Evolutionary conservation across 2,113 vertebrate genomes (phyloP).

Genomic region (Dicrurus megarhynchus): DNA sequence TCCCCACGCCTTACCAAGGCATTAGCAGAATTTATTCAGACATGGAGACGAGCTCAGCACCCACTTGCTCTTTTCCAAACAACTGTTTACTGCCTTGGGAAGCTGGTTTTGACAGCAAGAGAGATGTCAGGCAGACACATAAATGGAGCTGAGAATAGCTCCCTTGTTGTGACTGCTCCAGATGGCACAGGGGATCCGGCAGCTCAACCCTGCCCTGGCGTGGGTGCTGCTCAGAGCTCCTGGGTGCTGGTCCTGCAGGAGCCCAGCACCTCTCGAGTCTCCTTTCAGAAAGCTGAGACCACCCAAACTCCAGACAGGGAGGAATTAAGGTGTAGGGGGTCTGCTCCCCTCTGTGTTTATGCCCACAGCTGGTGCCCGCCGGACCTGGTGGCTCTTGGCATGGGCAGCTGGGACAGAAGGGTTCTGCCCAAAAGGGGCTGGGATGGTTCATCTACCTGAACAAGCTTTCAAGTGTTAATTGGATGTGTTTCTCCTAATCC

Average conservation of each 20-base stretch:
- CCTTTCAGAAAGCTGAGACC: not conserved
- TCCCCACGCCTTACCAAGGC: not conserved
- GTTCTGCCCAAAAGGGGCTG: not conserved
- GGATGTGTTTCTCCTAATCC: not conserved
- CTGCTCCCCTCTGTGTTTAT: not conserved
- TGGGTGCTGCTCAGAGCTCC: fast-evolving
- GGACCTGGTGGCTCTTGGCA: not conserved
- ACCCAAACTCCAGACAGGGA: not conserved
- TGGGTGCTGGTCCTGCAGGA: not conserved
- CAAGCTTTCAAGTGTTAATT: conserved; percentile 12
- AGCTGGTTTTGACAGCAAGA: conserved; percentile 34
- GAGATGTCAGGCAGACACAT: conserved; percentile 1
- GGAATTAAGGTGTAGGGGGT: not conserved
- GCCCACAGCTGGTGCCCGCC: fast-evolving
- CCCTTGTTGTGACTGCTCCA: not conserved
- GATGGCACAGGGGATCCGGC: not conserved
- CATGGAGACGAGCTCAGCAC: not conserved
- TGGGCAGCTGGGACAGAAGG: not conserved
- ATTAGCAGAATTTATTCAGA: conserved; percentile 6
- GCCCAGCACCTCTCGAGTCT: not conserved
- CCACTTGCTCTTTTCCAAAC: conserved; percentile 52
- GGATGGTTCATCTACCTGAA: not conserved
- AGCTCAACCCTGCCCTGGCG: not conserved
- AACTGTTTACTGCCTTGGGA: conserved; percentile 36
- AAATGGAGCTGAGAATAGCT: conserved; percentile 39